Base-by-base conservation (phyloP, 2,113 vertebrate species). In the Beaufortia kweichowensis region DNA sequence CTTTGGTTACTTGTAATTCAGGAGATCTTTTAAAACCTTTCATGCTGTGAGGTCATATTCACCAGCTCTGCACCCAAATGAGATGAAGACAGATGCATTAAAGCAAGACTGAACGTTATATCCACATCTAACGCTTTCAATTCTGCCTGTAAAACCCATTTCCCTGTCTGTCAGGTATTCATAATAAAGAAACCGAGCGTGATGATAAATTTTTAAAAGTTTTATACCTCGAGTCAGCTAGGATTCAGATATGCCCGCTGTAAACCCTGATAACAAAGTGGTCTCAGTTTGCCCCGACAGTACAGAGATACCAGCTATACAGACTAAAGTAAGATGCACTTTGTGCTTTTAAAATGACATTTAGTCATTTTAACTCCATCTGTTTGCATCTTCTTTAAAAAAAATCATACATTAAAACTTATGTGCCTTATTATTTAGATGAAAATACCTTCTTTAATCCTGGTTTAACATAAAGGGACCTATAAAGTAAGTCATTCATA, bases 171-270 rank as follows among this genome's bases (percentile, higher is more conserved):
- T 23, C 46, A 56, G n/a, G 59, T 65, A 56, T 65, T 71, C 56
- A 46, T 26, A 80, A 59, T 80, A 73, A 63, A 71, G 33, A 35
- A 70, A 60, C 1, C 21, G 6, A 64, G 31, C 43, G 17, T 33
- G 28, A 46, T 2, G 65, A 60, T 63, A 39, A 75, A 62, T 43
- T 75, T 62, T 2, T 50, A 62, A 75, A 14, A 21, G 60, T 39
- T 68, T 68, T 59, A 67, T 26, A 28, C 19, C 57, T 43, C 59
- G 48, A 76, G 66, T n/a, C n/a, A n/a, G n/a, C n/a, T n/a, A 80
- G 19, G 53, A 71, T 57, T 41, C 29, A 6, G 21, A 4, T 21
- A 71, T 19, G 33, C 3, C 31, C 17, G 2, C 41, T 55, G 17
- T 65, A 53, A 28, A 66, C 39, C 60, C 24, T 53, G 60, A 72